Conservation (phyloP, 2,888 invertebrate genomes). For the Heliconius erato region DNA sequence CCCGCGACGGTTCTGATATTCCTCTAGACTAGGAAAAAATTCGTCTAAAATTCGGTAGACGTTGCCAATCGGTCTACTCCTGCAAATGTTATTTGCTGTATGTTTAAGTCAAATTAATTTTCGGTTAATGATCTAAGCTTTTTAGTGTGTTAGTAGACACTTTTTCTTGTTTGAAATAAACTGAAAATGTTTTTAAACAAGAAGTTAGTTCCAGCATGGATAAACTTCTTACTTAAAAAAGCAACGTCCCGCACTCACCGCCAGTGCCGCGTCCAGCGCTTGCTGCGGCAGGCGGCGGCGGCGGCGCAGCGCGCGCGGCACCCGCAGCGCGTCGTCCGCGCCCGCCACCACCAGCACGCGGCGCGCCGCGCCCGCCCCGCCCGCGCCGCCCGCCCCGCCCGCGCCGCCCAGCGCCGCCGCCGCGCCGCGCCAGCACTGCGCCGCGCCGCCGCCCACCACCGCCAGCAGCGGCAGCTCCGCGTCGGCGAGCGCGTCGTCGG, state of each 20-base stretch:
- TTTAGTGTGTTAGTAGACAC: too few relatives aligned
- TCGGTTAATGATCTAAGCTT: too few relatives aligned
- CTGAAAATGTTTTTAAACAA: not conserved
- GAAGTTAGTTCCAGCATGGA: too few relatives aligned
- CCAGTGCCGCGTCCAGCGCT: conserved; percentile 87
- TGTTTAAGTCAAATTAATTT: too few relatives aligned
- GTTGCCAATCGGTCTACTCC: too few relatives aligned
- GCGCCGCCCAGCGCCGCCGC: conserved; percentile 48
- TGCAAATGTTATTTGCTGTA: too few relatives aligned
- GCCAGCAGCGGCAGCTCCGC: conserved; percentile 60
- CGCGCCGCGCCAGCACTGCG: conserved; percentile 51
- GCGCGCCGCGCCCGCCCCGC: conserved; percentile 59
- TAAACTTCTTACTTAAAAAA: too few relatives aligned
- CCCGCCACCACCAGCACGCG: conserved; percentile 86
- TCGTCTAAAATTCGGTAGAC: too few relatives aligned
- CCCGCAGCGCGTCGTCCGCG: conserved; percentile 88
- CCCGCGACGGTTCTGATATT: not conserved
- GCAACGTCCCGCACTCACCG: conserved; percentile 63
- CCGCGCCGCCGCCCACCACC: conserved; percentile 58
- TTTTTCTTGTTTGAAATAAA: too few relatives aligned
- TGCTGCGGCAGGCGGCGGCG: conserved; percentile 88
- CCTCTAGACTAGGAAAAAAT: too few relatives aligned
- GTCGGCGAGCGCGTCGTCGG: conserved; percentile 85
- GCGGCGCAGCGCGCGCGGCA: conserved; percentile 86
- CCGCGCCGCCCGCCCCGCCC: conserved; percentile 35